Evolutionary conservation across 2,797 vertebrate genomes (phyloP).

Genomic region (Ibycter americanus): DNA sequence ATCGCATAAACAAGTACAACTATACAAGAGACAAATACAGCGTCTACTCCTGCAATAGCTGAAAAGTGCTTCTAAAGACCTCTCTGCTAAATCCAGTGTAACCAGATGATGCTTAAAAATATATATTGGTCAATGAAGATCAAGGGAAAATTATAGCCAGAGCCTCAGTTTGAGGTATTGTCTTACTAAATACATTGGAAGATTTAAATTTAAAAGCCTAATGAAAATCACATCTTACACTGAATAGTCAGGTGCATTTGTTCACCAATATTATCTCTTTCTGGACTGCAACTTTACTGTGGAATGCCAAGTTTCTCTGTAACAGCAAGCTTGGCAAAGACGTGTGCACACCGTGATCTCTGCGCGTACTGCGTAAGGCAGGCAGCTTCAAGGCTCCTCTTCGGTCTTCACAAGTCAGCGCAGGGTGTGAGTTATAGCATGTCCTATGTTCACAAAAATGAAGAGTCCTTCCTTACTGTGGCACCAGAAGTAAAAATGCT

Average conservation of each 20-base stretch:
- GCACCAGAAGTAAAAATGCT: background rate
- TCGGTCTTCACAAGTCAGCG: background rate
- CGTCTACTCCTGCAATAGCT: background rate
- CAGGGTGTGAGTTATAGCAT: background rate
- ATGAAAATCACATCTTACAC: background rate
- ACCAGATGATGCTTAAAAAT: background rate
- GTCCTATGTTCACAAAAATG: background rate
- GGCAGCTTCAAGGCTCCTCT: background rate
- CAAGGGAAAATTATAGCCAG: background rate
- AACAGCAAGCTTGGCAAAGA: background rate
- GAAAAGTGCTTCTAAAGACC: background rate
- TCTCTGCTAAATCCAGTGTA: background rate
- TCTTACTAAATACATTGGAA: background rate
- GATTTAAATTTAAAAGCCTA: background rate
- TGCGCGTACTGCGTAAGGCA: background rate
- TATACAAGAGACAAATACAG: background rate
- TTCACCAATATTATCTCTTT: background rate
- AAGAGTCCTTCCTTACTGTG: background rate
- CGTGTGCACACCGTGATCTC: background rate
- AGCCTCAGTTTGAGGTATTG: background rate
- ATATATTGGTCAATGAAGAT: background rate
- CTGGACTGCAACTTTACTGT: background rate
- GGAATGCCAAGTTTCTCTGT: background rate
- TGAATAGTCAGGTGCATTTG: background rate
- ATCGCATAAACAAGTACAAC: background rate